Percentiles rank a stretch among this genome's conserved stretches.
These are phyloP conservation scores for Thaleichthys pacificus DNA, from an alignment of 2,797 vertebrate genomes.

Conservation along the genomic window DNA sequence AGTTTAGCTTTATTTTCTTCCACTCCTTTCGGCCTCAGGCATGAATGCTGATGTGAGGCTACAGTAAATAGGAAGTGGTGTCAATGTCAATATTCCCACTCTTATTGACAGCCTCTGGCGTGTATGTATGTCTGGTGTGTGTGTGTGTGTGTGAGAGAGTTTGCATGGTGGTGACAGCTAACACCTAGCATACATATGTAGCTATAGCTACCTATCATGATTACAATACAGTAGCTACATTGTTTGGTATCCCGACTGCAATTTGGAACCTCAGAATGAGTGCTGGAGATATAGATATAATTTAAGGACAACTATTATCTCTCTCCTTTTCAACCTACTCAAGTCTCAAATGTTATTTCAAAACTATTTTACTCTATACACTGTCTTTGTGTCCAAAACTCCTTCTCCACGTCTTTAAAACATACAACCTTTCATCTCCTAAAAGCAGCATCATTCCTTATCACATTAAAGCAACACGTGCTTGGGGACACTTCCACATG, in stretches of 20 bases:
- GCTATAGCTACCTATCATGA: no score
- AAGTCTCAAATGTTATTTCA: no score
- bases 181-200: no score
- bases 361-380: slow-evolving; percentile 13
- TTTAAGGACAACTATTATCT: neutral
- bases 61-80: neutral
- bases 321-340: slow-evolving; percentile 10
- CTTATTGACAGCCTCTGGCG: neutral
- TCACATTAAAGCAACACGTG: slow-evolving; percentile 45
- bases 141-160: neutral
- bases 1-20: slow-evolving; percentile 1
- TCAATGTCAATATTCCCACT: neutral
- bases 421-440: slow-evolving; percentile 48
- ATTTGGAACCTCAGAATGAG: neutral
- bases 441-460: slow-evolving; percentile 42
- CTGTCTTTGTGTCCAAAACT: neutral
- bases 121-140: neutral
- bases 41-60: neutral
- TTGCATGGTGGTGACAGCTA: no score
- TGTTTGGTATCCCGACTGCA: neutral
- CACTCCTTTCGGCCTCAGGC: neutral
- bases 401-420: slow-evolving; percentile 11
- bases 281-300: neutral
- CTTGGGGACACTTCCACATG: slow-evolving; percentile 31
- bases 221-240: neutral